These are phyloP conservation scores for Candoia aspera DNA, from an alignment of 2,113 vertebrate species.

Conservation along the genomic window DNA sequence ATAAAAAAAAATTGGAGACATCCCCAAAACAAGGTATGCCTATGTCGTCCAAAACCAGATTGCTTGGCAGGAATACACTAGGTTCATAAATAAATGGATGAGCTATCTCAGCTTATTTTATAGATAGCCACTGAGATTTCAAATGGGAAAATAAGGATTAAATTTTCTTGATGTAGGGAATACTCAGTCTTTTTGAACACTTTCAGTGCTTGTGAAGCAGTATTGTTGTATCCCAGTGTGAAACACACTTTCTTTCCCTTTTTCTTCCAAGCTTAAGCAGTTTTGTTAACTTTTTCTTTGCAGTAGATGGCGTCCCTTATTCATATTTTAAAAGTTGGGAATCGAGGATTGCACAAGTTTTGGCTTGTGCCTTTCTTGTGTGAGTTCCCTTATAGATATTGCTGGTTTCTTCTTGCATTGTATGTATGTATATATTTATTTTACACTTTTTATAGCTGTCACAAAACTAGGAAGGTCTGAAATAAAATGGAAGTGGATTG, in stretches of 20 bases:
- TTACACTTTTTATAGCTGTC: neutral
- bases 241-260: neutral
- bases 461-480: neutral
- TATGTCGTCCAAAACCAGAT: neutral
- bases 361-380: neutral
- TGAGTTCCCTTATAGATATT: neutral
- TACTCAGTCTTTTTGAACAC: neutral
- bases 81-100: slow-evolving; percentile 9
- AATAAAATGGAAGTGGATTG: neutral
- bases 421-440: neutral
- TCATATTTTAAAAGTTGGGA: neutral
- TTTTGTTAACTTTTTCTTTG: neutral
- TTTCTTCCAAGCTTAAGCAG: neutral
- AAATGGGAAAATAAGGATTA: neutral
- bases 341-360: neutral
- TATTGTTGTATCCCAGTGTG: neutral
- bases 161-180: neutral
- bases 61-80: neutral
- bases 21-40: neutral
- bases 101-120: neutral
- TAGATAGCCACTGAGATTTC: neutral
- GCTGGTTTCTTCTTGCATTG: neutral
- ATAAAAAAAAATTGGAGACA: neutral
- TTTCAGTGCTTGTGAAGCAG: neutral
- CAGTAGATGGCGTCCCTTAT: neutral